Percentiles rank a stretch among this genome's conserved stretches.
Conservation (phyloP, 2,797 vertebrate genomes). For the Bucorvus abyssinicus region DNA sequence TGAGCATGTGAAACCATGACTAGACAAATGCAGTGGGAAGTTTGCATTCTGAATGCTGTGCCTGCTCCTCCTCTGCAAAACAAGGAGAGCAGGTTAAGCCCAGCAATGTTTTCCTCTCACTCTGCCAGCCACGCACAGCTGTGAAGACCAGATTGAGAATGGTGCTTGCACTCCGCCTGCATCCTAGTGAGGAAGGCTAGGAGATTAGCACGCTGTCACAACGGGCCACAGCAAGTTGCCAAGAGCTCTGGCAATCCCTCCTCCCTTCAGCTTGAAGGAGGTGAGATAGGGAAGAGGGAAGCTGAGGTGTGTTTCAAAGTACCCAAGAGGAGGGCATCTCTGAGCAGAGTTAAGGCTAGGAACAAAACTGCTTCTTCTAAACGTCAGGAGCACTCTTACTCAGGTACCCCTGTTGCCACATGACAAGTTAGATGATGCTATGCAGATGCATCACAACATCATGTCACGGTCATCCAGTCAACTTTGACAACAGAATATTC, state of each 20-base stretch:
- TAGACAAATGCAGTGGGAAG: conserved; percentile 53
- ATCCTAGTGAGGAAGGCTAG: background rate
- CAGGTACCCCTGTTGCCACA: background rate
- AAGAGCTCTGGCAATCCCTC: background rate
- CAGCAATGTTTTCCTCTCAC: background rate
- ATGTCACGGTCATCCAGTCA: rapidly evolving
- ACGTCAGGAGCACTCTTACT: background rate
- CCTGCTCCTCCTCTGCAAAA: conserved; percentile 14
- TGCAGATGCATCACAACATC: rapidly evolving
- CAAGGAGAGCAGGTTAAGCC: conserved; percentile 53
- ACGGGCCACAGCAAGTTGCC: background rate
- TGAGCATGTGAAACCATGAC: conserved; percentile 63
- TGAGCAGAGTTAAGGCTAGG: background rate
- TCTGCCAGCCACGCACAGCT: background rate
- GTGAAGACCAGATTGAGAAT: background rate
- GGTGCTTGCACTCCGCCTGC: background rate
- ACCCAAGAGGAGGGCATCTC: background rate
- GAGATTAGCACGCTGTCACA: background rate
- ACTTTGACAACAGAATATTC: background rate
- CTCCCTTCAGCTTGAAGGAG: background rate
- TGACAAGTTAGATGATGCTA: rapidly evolving
- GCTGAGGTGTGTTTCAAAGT: background rate
- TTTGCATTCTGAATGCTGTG: background rate
- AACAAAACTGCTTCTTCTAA: background rate
- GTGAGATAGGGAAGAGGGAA: background rate